Conservation (phyloP, 2,113 vertebrate species). For the Nycticorax nycticorax region DNA sequence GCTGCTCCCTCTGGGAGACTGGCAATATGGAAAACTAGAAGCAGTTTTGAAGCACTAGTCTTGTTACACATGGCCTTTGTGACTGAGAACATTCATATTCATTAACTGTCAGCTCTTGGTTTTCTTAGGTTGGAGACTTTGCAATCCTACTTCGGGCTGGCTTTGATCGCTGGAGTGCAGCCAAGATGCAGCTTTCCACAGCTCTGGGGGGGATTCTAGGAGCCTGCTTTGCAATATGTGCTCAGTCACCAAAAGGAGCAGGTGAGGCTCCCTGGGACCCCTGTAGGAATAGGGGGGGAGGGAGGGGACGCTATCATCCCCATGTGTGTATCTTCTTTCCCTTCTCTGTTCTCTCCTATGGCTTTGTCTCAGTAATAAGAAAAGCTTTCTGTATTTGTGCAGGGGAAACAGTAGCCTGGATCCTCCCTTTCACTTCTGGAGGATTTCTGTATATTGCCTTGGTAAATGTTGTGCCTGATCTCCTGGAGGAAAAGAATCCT, state of each 20-base stretch:
- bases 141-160: slow-evolving; percentile 95
- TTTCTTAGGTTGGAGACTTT: slow-evolving; percentile 92
- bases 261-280: slow-evolving; percentile 70
- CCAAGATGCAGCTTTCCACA: slow-evolving; percentile 93
- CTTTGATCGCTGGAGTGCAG: slow-evolving; percentile 96
- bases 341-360: not conserved
- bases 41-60: not conserved
- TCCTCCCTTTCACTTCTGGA: slow-evolving; percentile 94
- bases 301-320: not conserved
- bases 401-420: slow-evolving; percentile 89
- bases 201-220: slow-evolving; percentile 91
- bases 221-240: slow-evolving; percentile 89
- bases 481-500: slow-evolving; percentile 88
- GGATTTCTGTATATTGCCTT: slow-evolving; percentile 97
- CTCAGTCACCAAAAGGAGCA: slow-evolving; percentile 91
- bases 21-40: not conserved
- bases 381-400: not conserved
- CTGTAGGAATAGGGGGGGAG: not conserved
- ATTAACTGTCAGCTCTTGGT: not conserved
- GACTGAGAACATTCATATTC: not conserved
- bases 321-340: not conserved
- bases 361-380: not conserved
- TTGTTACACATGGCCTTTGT: not conserved
- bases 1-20: not conserved
- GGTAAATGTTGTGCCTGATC: slow-evolving; percentile 95